These are phyloP conservation scores for Amphipoea lucens DNA, from an alignment of 2,888 invertebrate species.

Conservation along the genomic window DNA sequence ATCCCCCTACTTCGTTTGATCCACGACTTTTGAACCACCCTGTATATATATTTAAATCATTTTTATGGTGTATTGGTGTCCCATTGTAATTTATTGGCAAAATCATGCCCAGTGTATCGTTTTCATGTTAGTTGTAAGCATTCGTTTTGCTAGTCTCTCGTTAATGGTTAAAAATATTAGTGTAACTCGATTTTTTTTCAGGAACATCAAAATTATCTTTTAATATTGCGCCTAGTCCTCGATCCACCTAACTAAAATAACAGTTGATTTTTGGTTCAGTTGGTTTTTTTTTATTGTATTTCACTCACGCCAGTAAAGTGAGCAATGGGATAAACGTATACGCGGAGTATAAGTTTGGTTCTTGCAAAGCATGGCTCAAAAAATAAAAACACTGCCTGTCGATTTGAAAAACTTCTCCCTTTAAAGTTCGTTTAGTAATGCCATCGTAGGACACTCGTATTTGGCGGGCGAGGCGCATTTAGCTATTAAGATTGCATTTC, in stretches of 20 bases:
- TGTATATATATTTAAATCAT: background rate
- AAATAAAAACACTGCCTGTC: too few species aligned
- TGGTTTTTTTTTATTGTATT: background rate
- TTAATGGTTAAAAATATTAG: constrained; percentile 42
- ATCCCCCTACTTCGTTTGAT: too few species aligned
- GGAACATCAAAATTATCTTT: background rate
- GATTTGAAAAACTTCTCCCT: background rate
- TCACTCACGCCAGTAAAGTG: background rate
- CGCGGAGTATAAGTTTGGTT: background rate
- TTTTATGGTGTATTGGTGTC: constrained; percentile 8
- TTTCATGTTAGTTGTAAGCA: constrained; percentile 43
- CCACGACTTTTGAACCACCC: too few species aligned
- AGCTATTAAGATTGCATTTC: constrained; percentile 23
- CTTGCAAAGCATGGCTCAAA: background rate
- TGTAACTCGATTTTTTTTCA: constrained; percentile 11
- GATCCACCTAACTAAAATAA: background rate
- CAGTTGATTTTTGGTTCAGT: background rate
- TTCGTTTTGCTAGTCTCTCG: constrained; percentile 57
- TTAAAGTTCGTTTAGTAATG: background rate
- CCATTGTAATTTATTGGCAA: constrained; percentile 36
- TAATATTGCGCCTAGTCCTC: constrained; percentile 18
- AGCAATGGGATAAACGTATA: background rate
- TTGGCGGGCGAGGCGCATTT: constrained; percentile 16
- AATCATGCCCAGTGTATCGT: constrained; percentile 19
- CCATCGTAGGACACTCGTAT: background rate